Conservation (phyloP, 2,113 vertebrate genomes). For the Meriones unguiculatus region DNA sequence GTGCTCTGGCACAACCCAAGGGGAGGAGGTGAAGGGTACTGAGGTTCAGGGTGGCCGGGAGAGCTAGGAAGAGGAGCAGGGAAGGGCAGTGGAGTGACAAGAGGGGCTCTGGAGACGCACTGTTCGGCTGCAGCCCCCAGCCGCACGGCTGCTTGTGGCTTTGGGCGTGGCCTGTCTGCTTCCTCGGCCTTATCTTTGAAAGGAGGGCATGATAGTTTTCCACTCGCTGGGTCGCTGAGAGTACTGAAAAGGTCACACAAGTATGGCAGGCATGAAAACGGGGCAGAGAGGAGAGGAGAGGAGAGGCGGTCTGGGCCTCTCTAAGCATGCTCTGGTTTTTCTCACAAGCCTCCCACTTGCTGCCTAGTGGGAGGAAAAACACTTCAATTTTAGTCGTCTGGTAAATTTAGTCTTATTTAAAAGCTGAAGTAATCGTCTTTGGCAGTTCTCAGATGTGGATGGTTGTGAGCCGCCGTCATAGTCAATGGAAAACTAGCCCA, state of each 20-base stretch:
- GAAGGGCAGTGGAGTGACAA: not conserved
- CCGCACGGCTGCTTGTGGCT: not conserved
- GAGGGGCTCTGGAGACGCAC: accelerated
- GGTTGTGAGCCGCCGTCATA: not conserved
- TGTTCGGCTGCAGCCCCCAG: not conserved
- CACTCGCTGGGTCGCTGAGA: not conserved
- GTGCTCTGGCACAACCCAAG: not conserved
- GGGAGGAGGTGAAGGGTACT: not conserved
- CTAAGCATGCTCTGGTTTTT: not conserved
- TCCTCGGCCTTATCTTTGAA: constrained; percentile 1
- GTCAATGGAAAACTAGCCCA: too few species aligned
- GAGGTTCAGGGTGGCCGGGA: not conserved
- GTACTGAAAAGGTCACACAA: not conserved
- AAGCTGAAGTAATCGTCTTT: not conserved
- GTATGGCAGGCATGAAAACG: not conserved
- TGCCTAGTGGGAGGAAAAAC: not conserved
- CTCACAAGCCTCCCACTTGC: not conserved
- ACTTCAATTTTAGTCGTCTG: constrained; percentile 18
- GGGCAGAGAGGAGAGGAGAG: not conserved
- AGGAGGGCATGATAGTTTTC: not conserved
- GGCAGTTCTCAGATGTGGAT: not conserved
- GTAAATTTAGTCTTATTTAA: constrained; percentile 1
- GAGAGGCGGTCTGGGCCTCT: not conserved
- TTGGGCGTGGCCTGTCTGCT: not conserved
- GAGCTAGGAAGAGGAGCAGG: not conserved